Evolutionary conservation across 1,140 invertebrate species (phyloP), one percentile per base, ranked within the genome.

Genomic region (Coboldia fuscipes): DNA sequence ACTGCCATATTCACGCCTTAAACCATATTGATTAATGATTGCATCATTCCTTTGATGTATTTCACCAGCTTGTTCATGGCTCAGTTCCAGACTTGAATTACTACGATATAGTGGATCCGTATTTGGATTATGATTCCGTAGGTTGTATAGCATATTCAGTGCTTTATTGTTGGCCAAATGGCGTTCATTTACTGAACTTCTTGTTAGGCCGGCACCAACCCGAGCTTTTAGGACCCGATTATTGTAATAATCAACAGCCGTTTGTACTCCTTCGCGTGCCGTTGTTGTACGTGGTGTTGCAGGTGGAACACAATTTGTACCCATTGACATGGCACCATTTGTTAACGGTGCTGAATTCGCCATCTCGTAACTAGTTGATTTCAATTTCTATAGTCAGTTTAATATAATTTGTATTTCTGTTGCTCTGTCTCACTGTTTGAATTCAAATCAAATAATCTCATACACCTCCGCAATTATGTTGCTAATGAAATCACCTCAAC

Each of bases 61-160:
- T 17, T 12, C 4, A 5, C n/a, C 3, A 16, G 15, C 3, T 19
- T 52, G 44, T 30, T 56, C 47, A 35, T 57, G 54, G 14, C 53
- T 32, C 44, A 69, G 54, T 46, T 69, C 66, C 42, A 69, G 57
- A 42, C 66, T 69, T 21, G 65, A 67, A 48, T 67, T 69, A 43
- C 65, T 68, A 26, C 66, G 56, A 42, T 66, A 66, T 42, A 62
- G 56, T 48, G 51, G 50, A 51, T 61, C 58, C 47, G 55, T 55
- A 17, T 36, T 31, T 18, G 30, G 34, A n/a, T 36, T 35, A 39
- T 37, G 13, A 41, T 22, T 19, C 13, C 23, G 30, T 39, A 13
- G 33, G 16, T 10, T 23, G 35, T 40, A 7, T 20, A 16, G 20
- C 28, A 17, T 32, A 45, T 42, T 21, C 45, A 39, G 35, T 44